These are phyloP conservation scores for Gerris buenoi DNA, from an alignment of 1,140 invertebrate species.

Conservation along the genomic window DNA sequence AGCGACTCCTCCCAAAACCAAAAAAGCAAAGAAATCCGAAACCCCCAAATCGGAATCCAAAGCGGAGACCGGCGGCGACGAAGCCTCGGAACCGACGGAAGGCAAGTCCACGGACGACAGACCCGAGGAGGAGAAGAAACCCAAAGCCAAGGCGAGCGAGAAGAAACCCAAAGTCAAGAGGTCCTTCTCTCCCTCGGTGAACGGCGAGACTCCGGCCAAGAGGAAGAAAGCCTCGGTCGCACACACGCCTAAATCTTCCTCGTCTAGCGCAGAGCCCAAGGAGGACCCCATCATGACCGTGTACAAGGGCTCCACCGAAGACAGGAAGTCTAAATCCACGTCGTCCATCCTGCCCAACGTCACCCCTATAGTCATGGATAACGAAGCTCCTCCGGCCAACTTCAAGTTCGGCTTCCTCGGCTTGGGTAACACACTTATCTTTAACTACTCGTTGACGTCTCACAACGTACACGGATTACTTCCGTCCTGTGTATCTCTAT, in stretches of 20 bases:
- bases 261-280: not conserved
- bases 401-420: conserved; percentile 90
- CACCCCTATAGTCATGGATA: conserved; percentile 43
- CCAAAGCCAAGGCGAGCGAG: not conserved
- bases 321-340: not conserved
- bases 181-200: not conserved
- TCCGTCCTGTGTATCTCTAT: too few relatives aligned
- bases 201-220: not conserved
- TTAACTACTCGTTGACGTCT: too few relatives aligned
- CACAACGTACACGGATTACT: too few relatives aligned
- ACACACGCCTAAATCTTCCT: not conserved
- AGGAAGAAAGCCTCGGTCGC: not conserved
- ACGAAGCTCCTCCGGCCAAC: conserved; percentile 70
- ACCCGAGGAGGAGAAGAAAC: not conserved
- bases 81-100: not conserved
- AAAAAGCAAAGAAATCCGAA: not conserved
- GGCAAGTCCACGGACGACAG: too few relatives aligned
- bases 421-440: too few relatives aligned
- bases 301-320: not conserved
- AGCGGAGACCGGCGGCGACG: not conserved
- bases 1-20: not conserved
- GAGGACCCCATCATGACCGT: not conserved
- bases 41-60: not conserved
- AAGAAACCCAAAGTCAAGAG: not conserved
- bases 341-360: not conserved